A percentile compares a stretch with the other conserved stretches of the same genome.
These are phyloP conservation scores for Macrophya annulata DNA, from an alignment of 2,888 invertebrate species.

Conservation along the genomic window DNA sequence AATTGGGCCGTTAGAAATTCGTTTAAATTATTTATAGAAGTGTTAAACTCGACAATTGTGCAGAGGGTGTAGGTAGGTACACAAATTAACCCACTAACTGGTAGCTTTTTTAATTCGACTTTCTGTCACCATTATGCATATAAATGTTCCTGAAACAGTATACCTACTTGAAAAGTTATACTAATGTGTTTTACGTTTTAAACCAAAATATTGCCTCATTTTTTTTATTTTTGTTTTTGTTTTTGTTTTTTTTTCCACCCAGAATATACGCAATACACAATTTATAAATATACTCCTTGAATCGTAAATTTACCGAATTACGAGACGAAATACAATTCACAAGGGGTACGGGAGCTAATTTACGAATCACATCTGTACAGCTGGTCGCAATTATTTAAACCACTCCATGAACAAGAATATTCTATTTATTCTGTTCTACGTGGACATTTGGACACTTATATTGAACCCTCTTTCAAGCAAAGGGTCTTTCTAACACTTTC, in stretches of 20 bases:
- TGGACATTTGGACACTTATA: background rate
- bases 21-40: constrained; percentile 40
- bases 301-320: constrained; percentile 15
- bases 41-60: constrained; percentile 30
- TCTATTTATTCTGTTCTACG: constrained; percentile 4
- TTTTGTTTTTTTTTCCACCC: background rate
- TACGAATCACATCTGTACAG: constrained; percentile 3
- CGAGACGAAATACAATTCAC: constrained; percentile 11
- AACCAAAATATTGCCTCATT: constrained; percentile 12
- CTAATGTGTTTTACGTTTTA: constrained; percentile 31
- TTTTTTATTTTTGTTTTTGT: no score
- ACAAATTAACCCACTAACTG: constrained; percentile 51
- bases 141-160: constrained; percentile 36
- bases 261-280: constrained; percentile 6
- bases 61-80: constrained; percentile 10
- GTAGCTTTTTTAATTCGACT: constrained; percentile 47
- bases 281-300: constrained; percentile 41
- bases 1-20: constrained; percentile 36
- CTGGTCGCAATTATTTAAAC: constrained; percentile 17
- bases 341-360: constrained; percentile 7
- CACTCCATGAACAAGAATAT: background rate
- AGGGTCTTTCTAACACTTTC: background rate
- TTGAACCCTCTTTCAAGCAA: background rate
- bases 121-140: constrained; percentile 40
- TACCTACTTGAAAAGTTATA: constrained; percentile 38